Percentiles rank a stretch among this genome's conserved stretches.
These are phyloP conservation scores for Ibidorhyncha struthersii DNA, from an alignment of 2,113 vertebrate species.

Conservation along the genomic window DNA sequence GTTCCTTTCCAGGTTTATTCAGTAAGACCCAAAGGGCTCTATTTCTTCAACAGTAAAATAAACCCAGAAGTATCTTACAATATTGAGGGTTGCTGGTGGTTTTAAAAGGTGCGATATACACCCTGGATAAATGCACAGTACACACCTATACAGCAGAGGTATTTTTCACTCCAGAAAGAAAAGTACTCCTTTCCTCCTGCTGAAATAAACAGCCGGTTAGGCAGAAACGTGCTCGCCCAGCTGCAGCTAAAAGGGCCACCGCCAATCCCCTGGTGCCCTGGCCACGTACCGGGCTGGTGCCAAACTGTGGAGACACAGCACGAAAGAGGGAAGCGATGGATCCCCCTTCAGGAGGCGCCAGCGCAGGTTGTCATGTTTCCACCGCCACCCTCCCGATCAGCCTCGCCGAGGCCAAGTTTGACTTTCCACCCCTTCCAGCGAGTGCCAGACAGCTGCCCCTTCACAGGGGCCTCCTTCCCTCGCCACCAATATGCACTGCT, in stretches of 20 bases:
- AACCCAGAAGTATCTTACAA: background rate
- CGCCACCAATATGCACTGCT: rapidly evolving
- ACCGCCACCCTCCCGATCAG: background rate
- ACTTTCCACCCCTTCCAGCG: background rate
- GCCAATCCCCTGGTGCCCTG: rapidly evolving
- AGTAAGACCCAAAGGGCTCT: background rate
- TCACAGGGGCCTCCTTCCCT: background rate
- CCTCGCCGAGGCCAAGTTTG: background rate
- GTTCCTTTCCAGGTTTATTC: background rate
- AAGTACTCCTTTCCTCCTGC: background rate
- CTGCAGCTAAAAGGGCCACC: background rate
- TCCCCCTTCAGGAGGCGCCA: rapidly evolving
- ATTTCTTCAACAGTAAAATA: constrained; percentile 7
- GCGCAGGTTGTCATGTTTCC: background rate
- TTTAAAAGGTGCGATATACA: background rate
- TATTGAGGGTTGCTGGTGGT: background rate
- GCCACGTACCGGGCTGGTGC: background rate
- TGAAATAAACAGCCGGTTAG: background rate
- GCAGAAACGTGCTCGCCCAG: background rate
- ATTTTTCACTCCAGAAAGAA: background rate
- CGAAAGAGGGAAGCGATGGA: background rate
- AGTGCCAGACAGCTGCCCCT: background rate
- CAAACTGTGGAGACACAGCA: background rate
- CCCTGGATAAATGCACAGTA: background rate
- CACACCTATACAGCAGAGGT: background rate